Percentiles rank a stretch among this genome's conserved stretches.
Evolutionary conservation across 1,140 invertebrate genomes (phyloP).

Genomic region (Megalonaias nervosa): DNA sequence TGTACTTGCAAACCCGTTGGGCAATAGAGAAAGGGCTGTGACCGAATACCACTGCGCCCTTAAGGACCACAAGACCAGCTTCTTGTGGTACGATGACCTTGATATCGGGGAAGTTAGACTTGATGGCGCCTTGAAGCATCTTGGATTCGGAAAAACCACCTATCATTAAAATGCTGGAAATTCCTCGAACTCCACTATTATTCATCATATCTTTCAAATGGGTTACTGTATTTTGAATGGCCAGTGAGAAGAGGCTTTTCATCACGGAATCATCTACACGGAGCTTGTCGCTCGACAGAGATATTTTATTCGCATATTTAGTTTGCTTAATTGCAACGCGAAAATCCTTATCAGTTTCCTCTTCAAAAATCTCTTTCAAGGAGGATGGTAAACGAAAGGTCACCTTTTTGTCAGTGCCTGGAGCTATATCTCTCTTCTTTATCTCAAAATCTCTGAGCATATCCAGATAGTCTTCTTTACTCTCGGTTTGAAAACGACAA

Average conservation of each 20-base stretch:
- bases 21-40: background rate
- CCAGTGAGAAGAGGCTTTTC: constrained; percentile 4
- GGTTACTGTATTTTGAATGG: constrained; percentile 16
- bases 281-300: constrained; percentile 9
- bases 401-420: constrained; percentile 7
- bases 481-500: constrained; percentile 15
- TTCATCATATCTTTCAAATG: constrained; percentile 21
- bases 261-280: constrained; percentile 10
- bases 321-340: background rate
- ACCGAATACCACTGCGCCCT: constrained; percentile 28
- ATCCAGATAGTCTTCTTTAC: constrained; percentile 14
- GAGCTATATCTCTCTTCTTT: constrained; percentile 13
- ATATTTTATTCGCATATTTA: constrained; percentile 7
- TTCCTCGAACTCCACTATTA: background rate
- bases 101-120: constrained; percentile 14
- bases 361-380: constrained; percentile 12
- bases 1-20: no score
- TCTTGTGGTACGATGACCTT: constrained; percentile 22
- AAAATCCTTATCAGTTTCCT: background rate
- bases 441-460: constrained; percentile 24
- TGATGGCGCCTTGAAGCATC: constrained; percentile 23
- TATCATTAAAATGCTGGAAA: constrained; percentile 21
- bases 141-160: constrained; percentile 34
- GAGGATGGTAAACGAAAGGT: constrained; percentile 11
- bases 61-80: constrained; percentile 17